phyloP scores from a whole-genome alignment of 2,113 vertebrate genomes.

The Balaeniceps rex region DNA sequence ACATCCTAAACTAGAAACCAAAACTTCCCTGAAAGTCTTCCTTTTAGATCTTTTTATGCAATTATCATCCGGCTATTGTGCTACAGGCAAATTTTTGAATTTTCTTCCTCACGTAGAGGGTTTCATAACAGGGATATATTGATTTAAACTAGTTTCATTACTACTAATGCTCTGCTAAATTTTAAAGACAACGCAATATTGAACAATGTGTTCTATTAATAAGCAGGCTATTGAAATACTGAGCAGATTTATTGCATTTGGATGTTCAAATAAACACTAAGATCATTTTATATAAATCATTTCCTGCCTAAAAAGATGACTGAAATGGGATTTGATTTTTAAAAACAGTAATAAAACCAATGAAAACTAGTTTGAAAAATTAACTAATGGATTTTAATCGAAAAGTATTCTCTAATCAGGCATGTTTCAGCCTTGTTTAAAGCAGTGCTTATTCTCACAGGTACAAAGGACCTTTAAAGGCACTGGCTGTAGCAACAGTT shows the following conservation, averaged over 20 bases:
- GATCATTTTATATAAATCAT: slow-evolving; percentile 72
- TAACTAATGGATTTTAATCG: slow-evolving; percentile 61
- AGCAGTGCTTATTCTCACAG: not conserved
- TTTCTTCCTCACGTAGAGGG: slow-evolving; percentile 36
- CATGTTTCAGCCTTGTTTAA: not conserved
- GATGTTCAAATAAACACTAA: slow-evolving; percentile 71
- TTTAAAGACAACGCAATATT: slow-evolving; percentile 78
- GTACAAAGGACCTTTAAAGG: not conserved
- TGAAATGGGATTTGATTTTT: slow-evolving; percentile 60
- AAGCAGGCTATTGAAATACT: slow-evolving; percentile 71
- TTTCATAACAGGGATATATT: slow-evolving; percentile 69
- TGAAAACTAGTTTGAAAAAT: slow-evolving; percentile 68
- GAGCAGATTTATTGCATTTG: slow-evolving; percentile 73
- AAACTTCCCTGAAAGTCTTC: not conserved
- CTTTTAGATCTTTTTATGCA: slow-evolving; percentile 1
- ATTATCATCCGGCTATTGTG: not conserved
- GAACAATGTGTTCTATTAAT: slow-evolving; percentile 78
- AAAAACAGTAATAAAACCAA: slow-evolving; percentile 64
- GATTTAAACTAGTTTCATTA: slow-evolving; percentile 74
- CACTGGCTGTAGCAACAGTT: not conserved
- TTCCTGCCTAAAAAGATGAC: slow-evolving; percentile 59
- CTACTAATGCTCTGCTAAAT: slow-evolving; percentile 77
- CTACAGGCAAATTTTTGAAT: slow-evolving; percentile 42
- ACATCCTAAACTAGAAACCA: not conserved
- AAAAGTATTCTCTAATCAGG: not conserved